Evolutionary conservation across 2,113 vertebrate genomes (phyloP), one percentile per base, ranked within the genome.

Genomic region (Hippolais icterina): DNA sequence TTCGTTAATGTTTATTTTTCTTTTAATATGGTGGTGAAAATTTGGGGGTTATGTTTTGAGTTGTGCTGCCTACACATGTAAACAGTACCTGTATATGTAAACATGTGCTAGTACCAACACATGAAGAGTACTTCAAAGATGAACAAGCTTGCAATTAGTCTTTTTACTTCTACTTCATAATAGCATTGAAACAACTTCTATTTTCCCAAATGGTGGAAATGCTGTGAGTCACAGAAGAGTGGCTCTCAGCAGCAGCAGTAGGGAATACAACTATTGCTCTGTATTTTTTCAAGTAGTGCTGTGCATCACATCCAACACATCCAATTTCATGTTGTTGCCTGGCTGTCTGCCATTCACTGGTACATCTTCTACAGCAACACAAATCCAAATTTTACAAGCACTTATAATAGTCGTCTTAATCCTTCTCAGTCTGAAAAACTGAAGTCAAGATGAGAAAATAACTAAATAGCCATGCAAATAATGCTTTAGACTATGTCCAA

Each of bases 331-430:
- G 22, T 63, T 82, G 63, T 31, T 86, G 33, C 33, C 56, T 93
- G 83, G 66, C 49, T 78, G 37, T 50, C 71, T 94, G 75, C 78
- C 94, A 81, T 83, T 46, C 70, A 33, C 39, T 61, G 60, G 56
- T 94, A 46, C 74, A 41, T 78, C 59, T 85, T 82, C 42, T 79
- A 20, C 24, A 90, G 74, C 64, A 90, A 69, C 46, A 86, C 68
- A 95, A 94, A 94, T 81, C 52, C 29, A 60, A 65, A 66, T 68
- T 68, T 87, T 94, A 82, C 61, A 95, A 80, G 37, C 44, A 64
- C 59, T 59, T 93, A 31, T 71, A 90, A 89, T 12, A 64, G 39
- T 64, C 64, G 33, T 82, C 61, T 80, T 88, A 96, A 94, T 91
- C 83, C 71, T 89, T 80, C 87, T 88, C 71, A 63, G 27, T 81